Conservation (phyloP, 2,113 vertebrate species). For the Brachypodius melanocephalos region DNA sequence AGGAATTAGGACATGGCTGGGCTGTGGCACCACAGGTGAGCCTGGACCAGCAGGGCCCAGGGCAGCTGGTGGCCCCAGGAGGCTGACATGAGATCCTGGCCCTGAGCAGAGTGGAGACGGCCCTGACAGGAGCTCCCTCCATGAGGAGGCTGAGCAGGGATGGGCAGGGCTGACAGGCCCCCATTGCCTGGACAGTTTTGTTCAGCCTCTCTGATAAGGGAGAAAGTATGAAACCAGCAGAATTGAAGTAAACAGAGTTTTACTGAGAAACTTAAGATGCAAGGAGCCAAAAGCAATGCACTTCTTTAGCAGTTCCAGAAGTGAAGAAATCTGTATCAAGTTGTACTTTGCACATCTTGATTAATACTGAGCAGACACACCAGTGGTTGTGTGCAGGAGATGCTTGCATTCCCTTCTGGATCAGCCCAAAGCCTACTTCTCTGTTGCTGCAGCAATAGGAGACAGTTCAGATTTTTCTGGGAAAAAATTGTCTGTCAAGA, state of each 20-base stretch:
- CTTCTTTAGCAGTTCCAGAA: background rate
- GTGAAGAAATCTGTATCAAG: background rate
- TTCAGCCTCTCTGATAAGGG: background rate
- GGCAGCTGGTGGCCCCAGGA: background rate
- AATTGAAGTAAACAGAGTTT: background rate
- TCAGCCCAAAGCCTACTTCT: background rate
- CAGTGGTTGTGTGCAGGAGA: background rate
- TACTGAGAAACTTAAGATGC: background rate
- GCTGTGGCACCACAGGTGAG: too few species aligned
- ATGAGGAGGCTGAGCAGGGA: background rate
- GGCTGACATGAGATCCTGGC: background rate
- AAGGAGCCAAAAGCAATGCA: background rate
- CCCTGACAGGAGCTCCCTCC: background rate
- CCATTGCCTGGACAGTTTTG: background rate
- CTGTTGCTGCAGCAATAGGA: background rate
- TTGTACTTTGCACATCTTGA: background rate
- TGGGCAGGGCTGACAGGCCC: background rate
- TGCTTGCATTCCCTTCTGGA: background rate
- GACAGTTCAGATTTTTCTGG: background rate
- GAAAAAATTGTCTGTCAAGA: background rate
- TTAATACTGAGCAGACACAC: background rate
- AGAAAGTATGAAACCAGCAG: background rate
- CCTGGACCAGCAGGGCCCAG: background rate
- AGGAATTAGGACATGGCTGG: background rate
- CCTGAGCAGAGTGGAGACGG: background rate